phyloP scores from a whole-genome alignment of 1,140 invertebrate genomes.

The Aplysia californica region DNA sequence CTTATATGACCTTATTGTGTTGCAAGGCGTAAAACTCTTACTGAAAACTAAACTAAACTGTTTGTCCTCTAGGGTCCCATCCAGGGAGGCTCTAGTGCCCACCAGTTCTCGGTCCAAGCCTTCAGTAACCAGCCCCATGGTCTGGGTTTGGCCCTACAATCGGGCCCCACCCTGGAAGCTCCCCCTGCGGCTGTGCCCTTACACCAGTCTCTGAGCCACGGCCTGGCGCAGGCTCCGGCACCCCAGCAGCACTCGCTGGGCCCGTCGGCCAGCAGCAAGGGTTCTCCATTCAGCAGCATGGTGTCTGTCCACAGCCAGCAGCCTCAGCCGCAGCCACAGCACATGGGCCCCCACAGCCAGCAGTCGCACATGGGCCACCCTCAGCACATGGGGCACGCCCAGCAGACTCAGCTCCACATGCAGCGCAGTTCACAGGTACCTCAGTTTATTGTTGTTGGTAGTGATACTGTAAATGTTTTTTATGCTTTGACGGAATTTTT shows the following conservation, averaged over 20 bases:
- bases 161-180: slow-evolving; percentile 15
- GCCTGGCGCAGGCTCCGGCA: slow-evolving; percentile 23
- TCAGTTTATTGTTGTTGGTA: too few relatives aligned
- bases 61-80: slow-evolving; percentile 30
- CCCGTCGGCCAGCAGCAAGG: slow-evolving; percentile 20
- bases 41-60: too few relatives aligned
- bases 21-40: too few relatives aligned
- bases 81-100: slow-evolving; percentile 37
- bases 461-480: too few relatives aligned
- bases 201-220: slow-evolving; percentile 38
- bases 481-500: too few relatives aligned
- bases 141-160: slow-evolving; percentile 45
- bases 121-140: slow-evolving; percentile 48
- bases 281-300: slow-evolving; percentile 27
- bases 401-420: slow-evolving; percentile 12
- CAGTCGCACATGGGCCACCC: neutral
- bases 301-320: slow-evolving; percentile 26
- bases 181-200: slow-evolving; percentile 3
- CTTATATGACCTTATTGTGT: too few relatives aligned
- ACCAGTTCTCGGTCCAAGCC: slow-evolving; percentile 49
- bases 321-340: slow-evolving; percentile 11
- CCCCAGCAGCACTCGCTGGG: slow-evolving; percentile 14
- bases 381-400: slow-evolving; percentile 30
- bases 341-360: neutral
- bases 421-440: too few relatives aligned